Evolutionary conservation across 2,797 vertebrate species (phyloP), one percentile per base, ranked within the genome.

Genomic region (Enteromius anoplus): DNA sequence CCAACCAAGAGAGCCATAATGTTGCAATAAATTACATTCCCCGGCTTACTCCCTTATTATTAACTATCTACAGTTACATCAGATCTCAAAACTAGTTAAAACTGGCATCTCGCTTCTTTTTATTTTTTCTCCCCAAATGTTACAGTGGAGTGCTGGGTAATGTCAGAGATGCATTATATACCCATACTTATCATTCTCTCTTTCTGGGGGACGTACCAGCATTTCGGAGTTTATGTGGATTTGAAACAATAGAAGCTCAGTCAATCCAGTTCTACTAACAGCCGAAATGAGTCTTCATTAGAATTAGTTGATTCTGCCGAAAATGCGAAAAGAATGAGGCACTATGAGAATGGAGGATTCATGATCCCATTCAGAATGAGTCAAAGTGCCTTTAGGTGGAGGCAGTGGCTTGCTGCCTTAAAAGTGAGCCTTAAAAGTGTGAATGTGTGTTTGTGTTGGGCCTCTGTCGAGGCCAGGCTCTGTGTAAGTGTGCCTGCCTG

Each of bases 351-450:
- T 32, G 29, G 29, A 37, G 37, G 69, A 58, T 68, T 6, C 2
- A 55, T 9, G 34, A 40, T 55, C 14, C 47, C 42, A 3, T 45
- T 73, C 58, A 47, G 49, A 73, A 68, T 34, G 58, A 64, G 73
- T 82, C 69, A 29, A 83, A 66, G 81, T 83, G 85, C 85, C 85
- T 86, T 83, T 77, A 73, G 71, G 58, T 83, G 85, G 32, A 70
- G 49, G 65, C 10, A 3, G 72, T 72, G 29, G 69, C 65, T 83
- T 72, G 26, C 49, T 72, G 66, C 81, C 78, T 85, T 73, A 66
- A 78, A 78, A 64, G 75, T 78, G 34, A 78, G 85, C 87, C 85
- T 85, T 86, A 86, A 85, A 58, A 15, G 64, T 79, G 53, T 83
- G 75, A 79, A 70, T 86, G 87, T 86, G 87, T n/a, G 70, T 83